Evolutionary conservation across 2,113 vertebrate genomes (phyloP).

Genomic region (Oceanites oceanicus): DNA sequence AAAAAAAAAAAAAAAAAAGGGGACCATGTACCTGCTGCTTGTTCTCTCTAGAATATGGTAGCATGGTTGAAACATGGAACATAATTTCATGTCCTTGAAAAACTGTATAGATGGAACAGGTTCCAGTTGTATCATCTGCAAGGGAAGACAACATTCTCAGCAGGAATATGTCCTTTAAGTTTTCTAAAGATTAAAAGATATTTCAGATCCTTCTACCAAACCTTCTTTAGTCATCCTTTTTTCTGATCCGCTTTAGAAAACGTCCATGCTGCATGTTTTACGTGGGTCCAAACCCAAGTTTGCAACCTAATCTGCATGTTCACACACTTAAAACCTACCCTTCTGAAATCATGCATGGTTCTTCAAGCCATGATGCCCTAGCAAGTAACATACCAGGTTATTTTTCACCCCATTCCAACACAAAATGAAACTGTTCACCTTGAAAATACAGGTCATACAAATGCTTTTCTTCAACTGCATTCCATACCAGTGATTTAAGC

Average conservation of each 20-base stretch:
- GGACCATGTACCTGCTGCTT: conserved; percentile 87
- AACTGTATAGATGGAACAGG: conserved; percentile 91
- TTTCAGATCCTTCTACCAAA: not conserved
- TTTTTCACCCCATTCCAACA: not conserved
- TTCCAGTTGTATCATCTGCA: conserved; percentile 96
- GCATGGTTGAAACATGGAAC: conserved; percentile 98
- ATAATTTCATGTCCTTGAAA: conserved; percentile 99
- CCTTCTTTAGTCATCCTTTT: not conserved
- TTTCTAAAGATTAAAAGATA: not conserved
- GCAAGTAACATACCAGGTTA: not conserved
- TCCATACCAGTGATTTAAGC: not conserved
- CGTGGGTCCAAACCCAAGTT: not conserved
- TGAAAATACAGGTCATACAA: not conserved
- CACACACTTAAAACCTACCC: not conserved
- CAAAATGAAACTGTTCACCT: not conserved
- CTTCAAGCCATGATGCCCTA: not conserved
- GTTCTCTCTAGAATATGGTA: conserved; percentile 98
- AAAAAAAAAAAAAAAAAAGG: not conserved
- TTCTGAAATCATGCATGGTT: not conserved
- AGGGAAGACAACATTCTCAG: not conserved
- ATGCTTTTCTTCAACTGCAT: not conserved
- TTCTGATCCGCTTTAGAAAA: not conserved
- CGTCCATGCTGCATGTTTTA: not conserved
- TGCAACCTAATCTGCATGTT: not conserved
- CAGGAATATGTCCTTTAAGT: not conserved